Conservation (phyloP, 2,888 invertebrate genomes). For the Eristalinus sepulchralis region DNA sequence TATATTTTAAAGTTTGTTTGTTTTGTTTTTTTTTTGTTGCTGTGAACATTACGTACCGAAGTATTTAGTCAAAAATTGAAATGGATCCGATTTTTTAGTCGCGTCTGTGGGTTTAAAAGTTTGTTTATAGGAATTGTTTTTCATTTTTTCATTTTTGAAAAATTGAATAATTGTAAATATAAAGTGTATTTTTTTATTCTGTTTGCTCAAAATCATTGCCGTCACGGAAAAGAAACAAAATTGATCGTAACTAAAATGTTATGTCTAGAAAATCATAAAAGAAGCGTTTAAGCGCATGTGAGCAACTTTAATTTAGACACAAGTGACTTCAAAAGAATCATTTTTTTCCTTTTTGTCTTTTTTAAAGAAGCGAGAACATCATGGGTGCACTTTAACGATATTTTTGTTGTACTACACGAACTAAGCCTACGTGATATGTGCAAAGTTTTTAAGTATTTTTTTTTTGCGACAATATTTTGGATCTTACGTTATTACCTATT, state of each 20-base stretch:
- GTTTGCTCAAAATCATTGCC: slow-evolving; percentile 20
- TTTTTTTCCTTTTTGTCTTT: background rate
- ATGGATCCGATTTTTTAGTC: slow-evolving; percentile 76
- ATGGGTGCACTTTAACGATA: slow-evolving; percentile 11
- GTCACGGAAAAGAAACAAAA: slow-evolving; percentile 31
- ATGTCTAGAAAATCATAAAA: slow-evolving; percentile 29
- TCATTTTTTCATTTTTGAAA: background rate
- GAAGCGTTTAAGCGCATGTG: slow-evolving; percentile 18
- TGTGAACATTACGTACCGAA: slow-evolving; percentile 73
- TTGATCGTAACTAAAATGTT: background rate
- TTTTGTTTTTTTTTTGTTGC: slow-evolving; percentile 14
- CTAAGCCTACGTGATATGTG: slow-evolving; percentile 22
- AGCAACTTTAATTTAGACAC: slow-evolving; percentile 1
- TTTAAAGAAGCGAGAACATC: slow-evolving; percentile 9
- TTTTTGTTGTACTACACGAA: background rate
- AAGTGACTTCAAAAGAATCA: background rate
- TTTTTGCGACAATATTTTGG: background rate
- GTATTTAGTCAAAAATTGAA: slow-evolving; percentile 75
- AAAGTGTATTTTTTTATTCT: background rate
- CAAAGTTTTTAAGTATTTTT: background rate
- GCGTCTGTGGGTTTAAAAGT: slow-evolving; percentile 74
- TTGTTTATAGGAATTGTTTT: slow-evolving; percentile 20
- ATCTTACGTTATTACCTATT: background rate
- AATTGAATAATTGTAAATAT: slow-evolving; percentile 6
- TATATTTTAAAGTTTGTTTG: background rate